These are phyloP conservation scores for Agrotis clavis DNA, from an alignment of 2,888 invertebrate genomes.

Conservation along the genomic window DNA sequence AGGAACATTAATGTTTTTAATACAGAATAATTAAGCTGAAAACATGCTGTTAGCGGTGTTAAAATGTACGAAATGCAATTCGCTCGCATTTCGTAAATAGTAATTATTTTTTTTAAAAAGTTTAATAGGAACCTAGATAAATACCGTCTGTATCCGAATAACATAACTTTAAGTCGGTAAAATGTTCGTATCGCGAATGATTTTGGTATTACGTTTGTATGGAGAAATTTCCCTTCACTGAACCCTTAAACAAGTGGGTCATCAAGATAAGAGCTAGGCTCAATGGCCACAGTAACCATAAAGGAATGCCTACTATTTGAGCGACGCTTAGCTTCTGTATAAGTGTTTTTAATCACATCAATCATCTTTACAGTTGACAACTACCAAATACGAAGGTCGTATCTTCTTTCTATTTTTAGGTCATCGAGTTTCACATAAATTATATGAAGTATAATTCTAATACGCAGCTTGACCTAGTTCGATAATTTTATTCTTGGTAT, in stretches of 20 bases:
- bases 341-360: conserved; percentile 47
- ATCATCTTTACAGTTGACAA: conserved; percentile 55
- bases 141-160: no score
- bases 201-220: no score
- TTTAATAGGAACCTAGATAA: no score
- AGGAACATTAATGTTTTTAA: no score
- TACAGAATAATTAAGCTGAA: no score
- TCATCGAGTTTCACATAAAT: conserved; percentile 48
- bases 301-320: conserved; percentile 62
- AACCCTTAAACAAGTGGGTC: conserved; percentile 62
- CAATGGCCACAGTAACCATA: conserved; percentile 54
- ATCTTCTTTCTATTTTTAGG: conserved; percentile 36
- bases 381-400: conserved; percentile 51
- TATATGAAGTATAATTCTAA: conserved; percentile 23
- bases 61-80: no score
- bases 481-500: conserved; percentile 43
- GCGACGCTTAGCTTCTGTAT: conserved; percentile 54
- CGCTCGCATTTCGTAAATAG: no score
- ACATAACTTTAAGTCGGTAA: no score
- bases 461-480: conserved; percentile 48
- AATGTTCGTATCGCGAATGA: no score
- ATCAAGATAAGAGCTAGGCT: conserved; percentile 67
- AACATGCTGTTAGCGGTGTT: no score
- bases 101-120: no score
- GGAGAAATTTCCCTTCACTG: no score